These are phyloP conservation scores for Coelopa frigida DNA, from an alignment of 1,140 invertebrate species.

Conservation along the genomic window DNA sequence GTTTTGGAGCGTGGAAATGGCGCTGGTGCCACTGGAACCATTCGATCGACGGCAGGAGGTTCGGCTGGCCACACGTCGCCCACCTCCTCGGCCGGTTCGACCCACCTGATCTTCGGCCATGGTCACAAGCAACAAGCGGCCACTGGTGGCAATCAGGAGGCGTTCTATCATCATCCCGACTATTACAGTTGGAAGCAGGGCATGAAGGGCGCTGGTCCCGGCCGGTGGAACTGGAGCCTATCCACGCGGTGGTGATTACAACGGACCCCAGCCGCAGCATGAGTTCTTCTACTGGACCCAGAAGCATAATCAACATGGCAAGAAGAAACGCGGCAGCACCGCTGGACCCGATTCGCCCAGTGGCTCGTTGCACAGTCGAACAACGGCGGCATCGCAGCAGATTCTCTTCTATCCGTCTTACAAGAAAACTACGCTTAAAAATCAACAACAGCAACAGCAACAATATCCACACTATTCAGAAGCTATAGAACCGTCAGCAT, in stretches of 20 bases:
- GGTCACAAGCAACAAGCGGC: constrained; percentile 29
- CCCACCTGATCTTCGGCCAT: constrained; percentile 39
- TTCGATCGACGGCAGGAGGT: constrained; percentile 28
- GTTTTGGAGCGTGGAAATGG: constrained; percentile 22
- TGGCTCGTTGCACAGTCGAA: constrained; percentile 36
- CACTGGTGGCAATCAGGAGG: constrained; percentile 20
- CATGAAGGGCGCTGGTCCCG: constrained; percentile 2
- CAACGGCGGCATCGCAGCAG: constrained; percentile 32
- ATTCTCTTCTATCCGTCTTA: constrained; percentile 40
- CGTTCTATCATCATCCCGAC: constrained; percentile 38
- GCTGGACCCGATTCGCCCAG: constrained; percentile 31
- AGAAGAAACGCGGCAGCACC: constrained; percentile 29
- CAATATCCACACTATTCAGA: constrained; percentile 36
- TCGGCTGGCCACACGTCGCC: constrained; percentile 36
- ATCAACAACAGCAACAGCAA: constrained; percentile 38
- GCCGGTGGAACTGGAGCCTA: neutral
- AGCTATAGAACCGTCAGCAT: constrained; percentile 32
- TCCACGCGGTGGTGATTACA: constrained; percentile 7
- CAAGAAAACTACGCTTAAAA: constrained; percentile 45
- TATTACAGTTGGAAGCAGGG: constrained; percentile 40
- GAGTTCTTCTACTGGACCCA: constrained; percentile 42
- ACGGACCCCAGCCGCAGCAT: constrained; percentile 32
- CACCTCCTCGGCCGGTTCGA: constrained; percentile 41
- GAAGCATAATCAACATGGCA: constrained; percentile 35
- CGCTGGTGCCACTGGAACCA: constrained; percentile 13